Conservation (phyloP, 2,888 invertebrate genomes). For the Tortricodes alternella region DNA sequence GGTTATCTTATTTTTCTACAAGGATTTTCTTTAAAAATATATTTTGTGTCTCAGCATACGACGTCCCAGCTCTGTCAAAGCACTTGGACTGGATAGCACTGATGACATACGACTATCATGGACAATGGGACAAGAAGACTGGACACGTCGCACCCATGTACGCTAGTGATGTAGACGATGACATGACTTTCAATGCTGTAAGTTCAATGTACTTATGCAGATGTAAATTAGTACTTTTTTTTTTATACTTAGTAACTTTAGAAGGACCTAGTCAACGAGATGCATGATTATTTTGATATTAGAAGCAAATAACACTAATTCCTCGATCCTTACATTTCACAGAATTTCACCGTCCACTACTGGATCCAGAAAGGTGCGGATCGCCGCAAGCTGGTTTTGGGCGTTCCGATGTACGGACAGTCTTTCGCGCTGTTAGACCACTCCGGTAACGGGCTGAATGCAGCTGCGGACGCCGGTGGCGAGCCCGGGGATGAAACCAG, state of each 20-base stretch:
- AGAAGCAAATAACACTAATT: not conserved
- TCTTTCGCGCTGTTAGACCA: slow-evolving; percentile 90
- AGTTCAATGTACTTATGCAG: slow-evolving; percentile 40
- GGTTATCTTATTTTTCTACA: not conserved
- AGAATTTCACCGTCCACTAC: slow-evolving; percentile 94
- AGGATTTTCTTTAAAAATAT: not conserved
- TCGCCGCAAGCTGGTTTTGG: slow-evolving; percentile 90
- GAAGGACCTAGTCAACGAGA: too few species aligned
- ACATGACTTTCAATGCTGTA: slow-evolving; percentile 90
- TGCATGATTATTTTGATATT: too few species aligned
- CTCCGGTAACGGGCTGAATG: slow-evolving; percentile 86
- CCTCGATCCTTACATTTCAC: slow-evolving; percentile 14
- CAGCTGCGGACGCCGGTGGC: slow-evolving; percentile 92
- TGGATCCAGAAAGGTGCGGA: slow-evolving; percentile 93
- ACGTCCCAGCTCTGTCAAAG: slow-evolving; percentile 88
- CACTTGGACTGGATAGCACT: slow-evolving; percentile 95
- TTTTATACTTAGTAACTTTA: not conserved
- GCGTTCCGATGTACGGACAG: slow-evolving; percentile 95
- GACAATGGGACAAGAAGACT: slow-evolving; percentile 95
- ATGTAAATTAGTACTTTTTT: not conserved
- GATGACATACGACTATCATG: slow-evolving; percentile 96
- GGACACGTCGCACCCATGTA: slow-evolving; percentile 96
- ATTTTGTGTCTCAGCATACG: slow-evolving; percentile 78
- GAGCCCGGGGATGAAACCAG: slow-evolving; percentile 94
- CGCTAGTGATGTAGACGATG: slow-evolving; percentile 87